These are phyloP conservation scores for Bombus sylvicola DNA, from an alignment of 1,140 invertebrate species.

Conservation along the genomic window DNA sequence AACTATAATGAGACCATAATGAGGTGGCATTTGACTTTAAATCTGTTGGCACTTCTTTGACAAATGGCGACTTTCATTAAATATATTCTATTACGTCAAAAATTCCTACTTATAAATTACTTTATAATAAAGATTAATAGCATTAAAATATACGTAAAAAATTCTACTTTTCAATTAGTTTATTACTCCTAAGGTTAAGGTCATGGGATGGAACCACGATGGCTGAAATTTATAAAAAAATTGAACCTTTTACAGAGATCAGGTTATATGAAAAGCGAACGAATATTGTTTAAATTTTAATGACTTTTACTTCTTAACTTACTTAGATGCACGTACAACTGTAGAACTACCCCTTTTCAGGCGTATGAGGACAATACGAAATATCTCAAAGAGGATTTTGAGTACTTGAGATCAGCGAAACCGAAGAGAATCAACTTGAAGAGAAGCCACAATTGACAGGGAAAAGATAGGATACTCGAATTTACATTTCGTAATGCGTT, in stretches of 20 bases:
- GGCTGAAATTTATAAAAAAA: constrained; percentile 67
- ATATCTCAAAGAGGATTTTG: constrained; percentile 75
- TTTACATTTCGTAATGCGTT: constrained; percentile 30
- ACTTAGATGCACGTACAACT: constrained; percentile 77
- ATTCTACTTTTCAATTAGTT: constrained; percentile 7
- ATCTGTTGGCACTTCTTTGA: constrained; percentile 19
- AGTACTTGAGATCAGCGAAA: constrained; percentile 75
- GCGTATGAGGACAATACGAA: constrained; percentile 64
- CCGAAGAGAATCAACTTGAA: constrained; percentile 65
- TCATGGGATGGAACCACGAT: constrained; percentile 72
- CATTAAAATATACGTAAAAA: background rate
- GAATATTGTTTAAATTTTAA: background rate
- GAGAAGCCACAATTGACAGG: constrained; percentile 47
- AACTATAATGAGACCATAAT: constrained; percentile 19
- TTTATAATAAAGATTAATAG: background rate
- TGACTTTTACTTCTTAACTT: constrained; percentile 59
- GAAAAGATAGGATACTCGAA: constrained; percentile 50
- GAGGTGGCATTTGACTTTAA: constrained; percentile 24
- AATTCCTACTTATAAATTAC: background rate
- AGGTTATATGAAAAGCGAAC: background rate
- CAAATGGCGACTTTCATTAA: constrained; percentile 51
- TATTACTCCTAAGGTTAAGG: constrained; percentile 74
- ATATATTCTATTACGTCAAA: constrained; percentile 14
- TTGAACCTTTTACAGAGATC: constrained; percentile 1
- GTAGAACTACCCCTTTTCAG: constrained; percentile 75